A percentile compares a stretch with the other conserved stretches of the same genome.
These are phyloP conservation scores for Mormyrus lacerda DNA, from an alignment of 2,113 vertebrate species.

Conservation along the genomic window DNA sequence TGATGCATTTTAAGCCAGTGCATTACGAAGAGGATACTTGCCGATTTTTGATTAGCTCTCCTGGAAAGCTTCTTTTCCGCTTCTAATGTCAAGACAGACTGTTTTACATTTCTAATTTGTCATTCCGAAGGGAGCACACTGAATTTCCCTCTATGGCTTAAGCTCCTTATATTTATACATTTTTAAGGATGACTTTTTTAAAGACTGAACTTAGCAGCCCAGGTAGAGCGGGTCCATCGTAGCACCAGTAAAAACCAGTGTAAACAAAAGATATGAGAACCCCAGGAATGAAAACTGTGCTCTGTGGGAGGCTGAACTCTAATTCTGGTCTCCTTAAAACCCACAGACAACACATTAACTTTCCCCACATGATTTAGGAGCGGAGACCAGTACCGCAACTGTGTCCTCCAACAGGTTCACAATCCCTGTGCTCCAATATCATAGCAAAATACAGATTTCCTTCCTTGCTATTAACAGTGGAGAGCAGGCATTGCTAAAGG, in stretches of 20 bases:
- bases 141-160: slow-evolving; percentile 57
- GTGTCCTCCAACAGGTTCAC: slow-evolving; percentile 43
- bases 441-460: slow-evolving; percentile 42
- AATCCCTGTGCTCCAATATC: slow-evolving; percentile 44
- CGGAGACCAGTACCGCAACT: slow-evolving; percentile 37
- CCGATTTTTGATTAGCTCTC: slow-evolving; percentile 51
- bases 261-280: slow-evolving; percentile 58
- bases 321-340: slow-evolving; percentile 18
- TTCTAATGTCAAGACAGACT: slow-evolving; percentile 60
- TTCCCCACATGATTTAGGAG: slow-evolving; percentile 28
- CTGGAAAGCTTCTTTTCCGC: slow-evolving; percentile 55
- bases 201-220: slow-evolving; percentile 49
- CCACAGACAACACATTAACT: slow-evolving; percentile 45
- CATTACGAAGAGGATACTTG: slow-evolving; percentile 46
- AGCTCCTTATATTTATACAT: slow-evolving; percentile 60
- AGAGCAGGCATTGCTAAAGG: slow-evolving; percentile 16
- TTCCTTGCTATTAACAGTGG: slow-evolving; percentile 17
- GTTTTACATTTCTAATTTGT: slow-evolving; percentile 68
- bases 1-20: slow-evolving; percentile 30
- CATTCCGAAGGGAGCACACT: slow-evolving; percentile 53
- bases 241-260: slow-evolving; percentile 35
- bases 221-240: slow-evolving; percentile 55
- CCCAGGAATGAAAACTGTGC: slow-evolving; percentile 39
- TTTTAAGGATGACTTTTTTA: slow-evolving; percentile 53
- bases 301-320: slow-evolving; percentile 35